Base-by-base conservation (phyloP, 2,888 invertebrate species). In the Theristus sp. region DNA sequence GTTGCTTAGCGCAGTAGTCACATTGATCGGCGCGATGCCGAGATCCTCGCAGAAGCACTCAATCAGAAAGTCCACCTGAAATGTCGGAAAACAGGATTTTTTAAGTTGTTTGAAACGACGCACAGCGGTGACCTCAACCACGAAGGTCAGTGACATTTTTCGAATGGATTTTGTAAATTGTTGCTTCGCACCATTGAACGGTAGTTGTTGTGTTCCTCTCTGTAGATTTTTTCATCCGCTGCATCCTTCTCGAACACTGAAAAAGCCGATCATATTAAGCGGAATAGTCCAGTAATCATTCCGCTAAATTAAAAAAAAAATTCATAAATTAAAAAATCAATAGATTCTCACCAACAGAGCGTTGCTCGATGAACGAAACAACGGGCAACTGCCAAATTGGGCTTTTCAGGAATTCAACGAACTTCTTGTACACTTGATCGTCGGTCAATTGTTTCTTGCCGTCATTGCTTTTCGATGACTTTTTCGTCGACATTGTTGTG, bases 171-270 rank as follows among this genome's bases (percentile, higher is more conserved):
- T n/a, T n/a, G n/a, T n/a, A n/a, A n/a, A n/a, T n/a, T n/a, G n/a
- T n/a, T n/a, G n/a, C n/a, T n/a, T n/a, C 69, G 68, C 63, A 78
- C 76, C 65, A 78, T 64, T 58, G 69, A 65, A 46, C 72, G 70
- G 66, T 74, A 78, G 27, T 73, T 70, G 56, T 67, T 66, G 67
- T 75, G 75, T 30, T 75, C 66, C 55, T 68, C 65, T 60, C 69
- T 67, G 67, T 76, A 77, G 58, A 75, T 71, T 28, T 70, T 66
- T 30, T 68, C 67, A 59, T 74, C 73, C 62, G 73, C 74, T 63
- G 70, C 69, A 59, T 70, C 71, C 24, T 76, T 73, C 62, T 78
- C 76, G 71, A 78, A 78, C 28, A 76, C 78, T 78, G 69, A 60
- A 73, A 71, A 57, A 29, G n/a, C n/a, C n/a, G n/a, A n/a, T n/a